Evolutionary conservation across 2,888 invertebrate species (phyloP), one percentile per base, ranked within the genome.

Genomic region (Chrysolina americana): DNA sequence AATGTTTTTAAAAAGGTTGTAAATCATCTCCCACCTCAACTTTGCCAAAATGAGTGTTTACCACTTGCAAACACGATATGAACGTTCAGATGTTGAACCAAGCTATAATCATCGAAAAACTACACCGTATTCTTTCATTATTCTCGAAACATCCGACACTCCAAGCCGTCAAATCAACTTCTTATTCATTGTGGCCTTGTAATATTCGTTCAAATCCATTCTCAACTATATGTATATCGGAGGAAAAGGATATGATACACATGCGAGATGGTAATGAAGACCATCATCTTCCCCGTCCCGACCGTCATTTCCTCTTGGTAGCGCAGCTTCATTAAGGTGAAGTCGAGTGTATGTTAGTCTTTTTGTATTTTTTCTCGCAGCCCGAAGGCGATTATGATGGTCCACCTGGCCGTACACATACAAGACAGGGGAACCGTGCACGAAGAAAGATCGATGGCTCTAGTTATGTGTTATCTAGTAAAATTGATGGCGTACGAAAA

Each of bases 191-290:
- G 6, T 36, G 59, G 6, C 59, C 28, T 59, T 28, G 59, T 59
- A 59, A 59, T 28, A 28, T 28, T 47, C 28, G 59, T 59, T 59
- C 59, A 28, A 36, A 36, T 59, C 59, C 17, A 59, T 59, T 59
- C 59, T 36, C 28, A 28, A 59, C 36, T 15, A 36, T 36, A 9
- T 13, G 23, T 53, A 17, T 6, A 50, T 10, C 50, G 19, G 59
- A 59, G 28, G 8, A 28, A 59, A 59, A 59, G 59, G 59, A 59
- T 28, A 36, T 59, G 59, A 68, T 53, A 50, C 36, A 50, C 74
- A 75, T 77, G 77, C 75, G 56, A 77, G 77, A 75, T 71, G 73
- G 71, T 77, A 75, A 77, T 77, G 77, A 75, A 73, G 76, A 75
- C 65, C 70, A 53, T 59, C 69, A 59, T 53, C 63, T 66, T 65